phyloP scores from a whole-genome alignment of 2,888 invertebrate species.

The Prosapia bicincta region DNA sequence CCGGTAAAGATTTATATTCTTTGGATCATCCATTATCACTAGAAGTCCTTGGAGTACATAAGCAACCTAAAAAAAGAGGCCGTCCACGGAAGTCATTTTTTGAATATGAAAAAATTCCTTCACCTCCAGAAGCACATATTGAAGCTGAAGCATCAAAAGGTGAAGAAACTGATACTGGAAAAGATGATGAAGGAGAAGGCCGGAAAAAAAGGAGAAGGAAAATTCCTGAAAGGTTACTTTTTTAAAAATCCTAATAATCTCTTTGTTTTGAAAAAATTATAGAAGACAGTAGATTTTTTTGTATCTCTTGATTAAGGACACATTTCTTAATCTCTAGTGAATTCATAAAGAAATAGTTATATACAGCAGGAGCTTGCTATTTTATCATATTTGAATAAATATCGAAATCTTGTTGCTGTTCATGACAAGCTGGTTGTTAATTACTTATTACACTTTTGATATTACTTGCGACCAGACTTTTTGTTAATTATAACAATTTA shows the following conservation, averaged over 20 bases:
- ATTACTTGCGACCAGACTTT: too few species aligned
- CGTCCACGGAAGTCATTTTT: constrained; percentile 58
- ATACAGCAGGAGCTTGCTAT: too few species aligned
- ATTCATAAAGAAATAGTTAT: too few species aligned
- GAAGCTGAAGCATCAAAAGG: constrained; percentile 37
- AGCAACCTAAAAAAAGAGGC: constrained; percentile 65
- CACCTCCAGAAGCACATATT: constrained; percentile 31
- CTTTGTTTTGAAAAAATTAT: not conserved
- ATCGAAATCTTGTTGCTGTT: too few species aligned
- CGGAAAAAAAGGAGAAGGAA: constrained; percentile 59
- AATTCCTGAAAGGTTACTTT: constrained; percentile 57
- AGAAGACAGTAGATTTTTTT: too few species aligned
- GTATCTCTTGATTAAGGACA: too few species aligned
- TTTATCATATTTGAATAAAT: too few species aligned
- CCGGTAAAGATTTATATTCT: constrained; percentile 53
- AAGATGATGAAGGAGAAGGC: constrained; percentile 51
- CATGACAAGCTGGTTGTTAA: too few species aligned
- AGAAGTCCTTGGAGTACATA: constrained; percentile 61
- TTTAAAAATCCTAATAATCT: constrained; percentile 14
- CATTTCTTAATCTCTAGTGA: too few species aligned
- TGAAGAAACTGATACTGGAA: constrained; percentile 41
- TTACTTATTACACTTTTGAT: too few species aligned
- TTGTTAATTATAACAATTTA: too few species aligned
- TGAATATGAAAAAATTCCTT: constrained; percentile 31
- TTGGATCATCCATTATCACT: constrained; percentile 62